phyloP scores from a whole-genome alignment of 2,113 vertebrate genomes.

The Aphelocoma coerulescens region DNA sequence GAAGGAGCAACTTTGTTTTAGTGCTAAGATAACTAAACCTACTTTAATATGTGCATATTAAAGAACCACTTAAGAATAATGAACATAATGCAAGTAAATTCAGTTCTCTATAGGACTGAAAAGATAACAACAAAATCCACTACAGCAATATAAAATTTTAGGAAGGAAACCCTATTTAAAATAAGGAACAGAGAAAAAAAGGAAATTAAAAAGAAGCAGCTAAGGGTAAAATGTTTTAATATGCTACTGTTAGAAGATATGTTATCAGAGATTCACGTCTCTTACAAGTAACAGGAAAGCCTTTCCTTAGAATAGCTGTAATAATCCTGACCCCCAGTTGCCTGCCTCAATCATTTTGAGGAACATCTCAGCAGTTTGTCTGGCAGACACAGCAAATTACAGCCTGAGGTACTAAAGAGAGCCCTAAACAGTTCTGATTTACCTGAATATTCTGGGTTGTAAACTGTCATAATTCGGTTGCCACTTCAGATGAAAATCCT shows the following conservation, averaged over 20 bases:
- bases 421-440: not conserved
- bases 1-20: not conserved
- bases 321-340: conserved; percentile 16
- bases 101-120: not conserved
- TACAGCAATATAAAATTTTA: not conserved
- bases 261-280: not conserved
- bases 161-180: not conserved
- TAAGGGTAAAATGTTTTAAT: not conserved
- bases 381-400: conserved; percentile 14
- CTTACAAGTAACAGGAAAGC: not conserved
- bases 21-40: not conserved
- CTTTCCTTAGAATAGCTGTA: not conserved
- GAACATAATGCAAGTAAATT: not conserved
- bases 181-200: not conserved
- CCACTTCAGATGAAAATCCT: not conserved
- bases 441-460: conserved; percentile 7
- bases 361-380: conserved; percentile 28
- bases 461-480: not conserved
- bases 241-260: not conserved
- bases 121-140: not conserved
- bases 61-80: not conserved
- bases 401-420: conserved; percentile 18
- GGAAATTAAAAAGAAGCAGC: not conserved
- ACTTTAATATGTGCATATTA: not conserved
- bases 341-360: not conserved